Evolutionary conservation across 2,888 invertebrate species (phyloP), one percentile per base, ranked within the genome.

Genomic region (Hyppa rectilinea): DNA sequence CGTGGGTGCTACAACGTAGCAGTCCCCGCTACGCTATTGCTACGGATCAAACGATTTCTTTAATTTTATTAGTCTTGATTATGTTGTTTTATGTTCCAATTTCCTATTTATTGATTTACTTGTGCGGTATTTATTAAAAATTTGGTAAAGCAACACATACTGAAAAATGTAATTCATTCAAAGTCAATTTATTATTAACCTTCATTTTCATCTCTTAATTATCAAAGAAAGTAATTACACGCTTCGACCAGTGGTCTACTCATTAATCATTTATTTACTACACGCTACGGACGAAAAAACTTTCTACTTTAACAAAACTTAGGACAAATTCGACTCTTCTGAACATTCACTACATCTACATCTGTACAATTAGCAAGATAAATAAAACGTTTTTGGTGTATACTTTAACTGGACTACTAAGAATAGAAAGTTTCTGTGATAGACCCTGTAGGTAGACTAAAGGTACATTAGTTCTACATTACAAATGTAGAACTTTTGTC

Each of bases 301-400:
- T 83, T 82, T 83, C 66, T 71, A 62, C 71, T 76, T 70, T 17
- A 60, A 70, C 58, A 43, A 76, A 82, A 75, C 71, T 69, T 47
- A 73, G 61, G 47, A 69, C 71, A 50, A 71, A 81, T 65, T 72
- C 20, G 59, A 68, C 65, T 79, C 79, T 66, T 64, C n/a, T 31
- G 56, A 50, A 71, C 77, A 75, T 72, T 68, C 53, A 74, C 71
- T 71, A 77, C 59, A 74, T 68, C 84, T 81, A 83, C 59, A 74
- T 68, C 84, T 81, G 83, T 79, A 69, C 77, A 72, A 80, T 83
- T 81, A 80, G 50, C 56, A 83, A 83, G 72, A 71, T 77, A 81
- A 82, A 83, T 71, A 74, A 72, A 76, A 68, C 67, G 66, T 79
- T 74, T 81, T 82, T 36, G 50, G 52, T 71, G 60, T 78, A 58